Evolutionary conservation across 2,113 vertebrate species (phyloP).

Genomic region (Sciurus niger): DNA sequence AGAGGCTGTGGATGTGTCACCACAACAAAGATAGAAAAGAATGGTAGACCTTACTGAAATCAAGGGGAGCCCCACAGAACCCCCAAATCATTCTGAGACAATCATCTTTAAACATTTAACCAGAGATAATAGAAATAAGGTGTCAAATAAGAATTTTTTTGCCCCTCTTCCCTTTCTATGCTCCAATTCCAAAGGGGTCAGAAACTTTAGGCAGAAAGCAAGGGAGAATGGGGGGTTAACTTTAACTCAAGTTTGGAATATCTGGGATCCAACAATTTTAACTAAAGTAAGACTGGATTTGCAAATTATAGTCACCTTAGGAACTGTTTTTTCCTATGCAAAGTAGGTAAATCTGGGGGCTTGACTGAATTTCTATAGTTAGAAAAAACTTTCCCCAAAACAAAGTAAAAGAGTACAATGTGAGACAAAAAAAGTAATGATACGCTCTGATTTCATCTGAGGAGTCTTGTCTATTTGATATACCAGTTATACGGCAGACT

Average conservation of each 20-base stretch:
- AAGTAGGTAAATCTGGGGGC: slow-evolving; percentile 5
- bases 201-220: not conserved
- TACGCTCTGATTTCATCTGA: slow-evolving; percentile 50
- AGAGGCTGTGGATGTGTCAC: not conserved
- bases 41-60: not conserved
- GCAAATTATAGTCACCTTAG: slow-evolving; percentile 50
- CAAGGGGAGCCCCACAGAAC: not conserved
- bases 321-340: not conserved
- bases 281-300: slow-evolving; percentile 21
- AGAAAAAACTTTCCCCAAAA: slow-evolving; percentile 58
- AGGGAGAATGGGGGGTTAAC: not conserved
- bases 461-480: slow-evolving; percentile 27
- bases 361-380: not conserved
- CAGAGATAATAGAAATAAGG: slow-evolving; percentile 24
- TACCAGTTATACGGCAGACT: slow-evolving; percentile 14
- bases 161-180: not conserved
- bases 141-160: not conserved
- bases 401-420: slow-evolving; percentile 28
- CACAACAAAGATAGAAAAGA: not conserved
- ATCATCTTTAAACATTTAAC: not conserved
- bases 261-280: not conserved
- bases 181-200: slow-evolving; percentile 2
- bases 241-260: slow-evolving; percentile 28
- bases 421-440: not conserved
- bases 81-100: not conserved